Conservation (phyloP, 2,797 vertebrate genomes). For the Avahi laniger region DNA sequence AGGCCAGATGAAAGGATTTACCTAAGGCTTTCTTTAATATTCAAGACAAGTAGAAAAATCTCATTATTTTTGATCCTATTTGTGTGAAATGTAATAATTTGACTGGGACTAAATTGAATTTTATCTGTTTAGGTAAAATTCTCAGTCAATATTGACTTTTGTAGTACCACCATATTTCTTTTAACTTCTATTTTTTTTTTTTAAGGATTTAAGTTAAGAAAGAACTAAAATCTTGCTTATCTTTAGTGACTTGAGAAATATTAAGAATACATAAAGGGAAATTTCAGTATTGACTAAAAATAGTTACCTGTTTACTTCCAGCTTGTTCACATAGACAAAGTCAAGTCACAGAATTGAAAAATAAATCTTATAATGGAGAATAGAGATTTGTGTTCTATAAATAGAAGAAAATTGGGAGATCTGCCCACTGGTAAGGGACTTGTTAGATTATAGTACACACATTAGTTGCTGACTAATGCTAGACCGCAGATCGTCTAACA, state of each 20-base stretch:
- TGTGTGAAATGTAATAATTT: constrained; percentile 32
- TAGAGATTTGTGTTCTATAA: neutral
- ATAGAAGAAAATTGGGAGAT: neutral
- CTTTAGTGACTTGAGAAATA: neutral
- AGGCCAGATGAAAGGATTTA: neutral
- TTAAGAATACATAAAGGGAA: neutral
- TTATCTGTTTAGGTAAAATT: neutral
- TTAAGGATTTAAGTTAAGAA: neutral
- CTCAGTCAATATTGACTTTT: neutral
- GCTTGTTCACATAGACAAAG: neutral
- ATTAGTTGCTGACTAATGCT: neutral
- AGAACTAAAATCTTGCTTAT: neutral
- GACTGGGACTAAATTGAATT: neutral
- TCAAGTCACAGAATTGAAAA: neutral
- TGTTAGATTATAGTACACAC: neutral
- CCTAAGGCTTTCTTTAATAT: neutral
- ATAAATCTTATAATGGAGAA: neutral
- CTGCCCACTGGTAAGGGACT: neutral
- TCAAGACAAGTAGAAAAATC: neutral
- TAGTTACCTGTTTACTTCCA: neutral
- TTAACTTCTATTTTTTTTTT: constrained; percentile 9
- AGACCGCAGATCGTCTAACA: neutral
- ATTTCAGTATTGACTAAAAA: neutral
- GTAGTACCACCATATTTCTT: neutral
- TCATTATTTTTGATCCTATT: neutral